Percentiles rank a stretch among this genome's conserved stretches.
Conservation (phyloP, 2,113 vertebrate species). For the Cynocephalus volans region DNA sequence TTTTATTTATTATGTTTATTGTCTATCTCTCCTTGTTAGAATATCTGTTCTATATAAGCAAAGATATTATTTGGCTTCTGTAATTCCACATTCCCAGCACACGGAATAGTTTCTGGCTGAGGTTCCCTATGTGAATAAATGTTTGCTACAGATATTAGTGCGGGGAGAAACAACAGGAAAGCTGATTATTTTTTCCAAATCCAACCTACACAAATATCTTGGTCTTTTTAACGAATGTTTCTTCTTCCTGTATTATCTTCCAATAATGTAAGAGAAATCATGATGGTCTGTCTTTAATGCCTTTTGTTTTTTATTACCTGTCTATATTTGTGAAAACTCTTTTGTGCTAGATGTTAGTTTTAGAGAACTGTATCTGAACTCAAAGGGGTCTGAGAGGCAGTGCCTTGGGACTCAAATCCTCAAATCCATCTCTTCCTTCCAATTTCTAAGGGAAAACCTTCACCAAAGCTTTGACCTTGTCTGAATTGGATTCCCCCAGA, state of each 20-base stretch:
- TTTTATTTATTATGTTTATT: background rate
- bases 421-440: background rate
- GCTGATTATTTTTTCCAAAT: background rate
- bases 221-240: background rate
- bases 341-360: too few relatives aligned
- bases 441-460: background rate
- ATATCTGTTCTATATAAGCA: background rate
- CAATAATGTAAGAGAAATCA: background rate
- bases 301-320: too few relatives aligned
- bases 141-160: background rate
- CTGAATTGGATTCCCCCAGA: background rate
- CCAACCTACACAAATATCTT: background rate
- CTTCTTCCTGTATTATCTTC: slow-evolving; percentile 28
- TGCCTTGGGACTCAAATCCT: too few relatives aligned
- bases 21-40: background rate
- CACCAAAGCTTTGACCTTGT: background rate
- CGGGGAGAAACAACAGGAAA: background rate
- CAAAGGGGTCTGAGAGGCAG: too few relatives aligned
- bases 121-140: background rate
- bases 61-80: background rate
- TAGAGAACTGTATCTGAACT: too few relatives aligned
- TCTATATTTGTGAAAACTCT: too few relatives aligned
- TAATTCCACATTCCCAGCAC: background rate
- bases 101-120: slow-evolving; percentile 27
- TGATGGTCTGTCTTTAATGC: too few relatives aligned